A percentile compares a stretch with the other conserved stretches of the same genome.
phyloP scores from a whole-genome alignment of 2,113 vertebrate species.

The Melanotaenia duboulayi region DNA sequence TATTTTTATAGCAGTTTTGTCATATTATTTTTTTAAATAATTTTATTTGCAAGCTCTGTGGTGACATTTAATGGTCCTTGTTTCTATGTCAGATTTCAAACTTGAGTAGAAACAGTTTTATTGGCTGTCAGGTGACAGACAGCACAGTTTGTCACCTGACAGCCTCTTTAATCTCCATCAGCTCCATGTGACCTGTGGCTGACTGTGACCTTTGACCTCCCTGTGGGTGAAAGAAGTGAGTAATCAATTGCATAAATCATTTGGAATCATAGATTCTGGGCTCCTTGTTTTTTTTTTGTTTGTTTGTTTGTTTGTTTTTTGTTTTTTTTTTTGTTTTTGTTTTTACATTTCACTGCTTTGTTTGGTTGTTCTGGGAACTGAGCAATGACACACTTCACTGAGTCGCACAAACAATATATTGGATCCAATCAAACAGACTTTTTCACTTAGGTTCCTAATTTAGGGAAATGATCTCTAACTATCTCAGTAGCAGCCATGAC shows the following conservation, averaged over 20 bases:
- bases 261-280: neutral
- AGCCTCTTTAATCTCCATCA: constrained; percentile 1
- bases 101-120: constrained; percentile 2
- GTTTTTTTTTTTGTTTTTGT: neutral
- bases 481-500: no score
- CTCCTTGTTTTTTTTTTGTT: constrained; percentile 1
- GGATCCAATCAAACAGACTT: no score
- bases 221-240: neutral
- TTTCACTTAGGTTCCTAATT: no score
- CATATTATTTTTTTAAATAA: no score
- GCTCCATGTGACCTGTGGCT: constrained; percentile 24
- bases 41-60: neutral
- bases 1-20: no score
- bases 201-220: constrained; percentile 29
- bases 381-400: constrained; percentile 20
- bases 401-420: constrained; percentile 38
- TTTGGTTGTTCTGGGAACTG: constrained; percentile 19
- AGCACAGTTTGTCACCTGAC: constrained; percentile 14
- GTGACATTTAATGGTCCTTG: no score
- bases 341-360: constrained; percentile 6
- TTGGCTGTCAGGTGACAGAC: constrained; percentile 23
- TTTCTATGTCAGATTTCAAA: neutral
- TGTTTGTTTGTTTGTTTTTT: neutral
- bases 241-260: constrained; percentile 20
- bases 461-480: no score